Base-by-base conservation (phyloP, 2,888 invertebrate species). In the Drosophila parthenogenetica region DNA sequence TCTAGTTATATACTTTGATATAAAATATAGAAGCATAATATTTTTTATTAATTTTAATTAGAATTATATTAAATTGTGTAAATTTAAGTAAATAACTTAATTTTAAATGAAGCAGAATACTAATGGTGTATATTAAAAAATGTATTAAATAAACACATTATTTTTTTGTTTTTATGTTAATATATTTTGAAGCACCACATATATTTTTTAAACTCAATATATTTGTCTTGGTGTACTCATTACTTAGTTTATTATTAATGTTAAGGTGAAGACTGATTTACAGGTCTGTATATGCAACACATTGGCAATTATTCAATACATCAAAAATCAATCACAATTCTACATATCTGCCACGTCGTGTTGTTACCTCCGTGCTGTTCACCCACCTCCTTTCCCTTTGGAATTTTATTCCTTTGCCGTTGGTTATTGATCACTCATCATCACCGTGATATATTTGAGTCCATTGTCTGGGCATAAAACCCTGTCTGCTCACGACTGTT, bases 391-490 rank as follows among this genome's bases (percentile, higher is more conserved):
- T 37, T 22, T 3, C 1, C 14, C 8, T 8, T 16, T 7, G 14
- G 11, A 53, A 16, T 4, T 14, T 39, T n/a, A 5, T 7, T 8
- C 48, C 19, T 5, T 40, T 54, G 22, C 17, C 25, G 2, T 49
- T 40, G 69, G 69, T 87, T 83, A 83, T 83, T 83, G 83, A 83
- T 83, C 89, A 73, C 79, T 70, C 51, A 67, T 76, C 83, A 88
- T 83, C 86, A 89, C 40, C 46, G 69, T 83, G 83, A 83, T 89
- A 87, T 85, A 83, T 83, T 72, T 68, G 61, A 60, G 61, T 53
- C 82, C 88, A 76, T 83, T 83, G 83, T 83, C 68, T 85, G 64
- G 69, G 74, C 71, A 82, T 58, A 81, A 66, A 74, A 64, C 71
- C 45, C 42, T 42, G 61, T 48, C 77, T 57, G 63, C 32, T 45